These are phyloP conservation scores for Poeciliopsis paucimaculata DNA, from an alignment of 2,797 vertebrate species.

Conservation along the genomic window DNA sequence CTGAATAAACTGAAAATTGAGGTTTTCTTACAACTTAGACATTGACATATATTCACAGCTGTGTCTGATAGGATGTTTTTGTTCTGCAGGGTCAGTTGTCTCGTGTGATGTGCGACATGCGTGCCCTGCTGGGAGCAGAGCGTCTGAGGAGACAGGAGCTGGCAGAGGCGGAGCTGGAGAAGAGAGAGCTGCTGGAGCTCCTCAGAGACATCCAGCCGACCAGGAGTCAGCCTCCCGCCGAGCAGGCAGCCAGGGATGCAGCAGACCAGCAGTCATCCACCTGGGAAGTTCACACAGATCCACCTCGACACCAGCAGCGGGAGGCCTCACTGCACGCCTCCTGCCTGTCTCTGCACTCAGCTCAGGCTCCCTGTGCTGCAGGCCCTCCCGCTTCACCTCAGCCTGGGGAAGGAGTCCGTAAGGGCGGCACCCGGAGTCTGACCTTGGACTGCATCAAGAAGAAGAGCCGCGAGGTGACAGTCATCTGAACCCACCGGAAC, in stretches of 20 bases:
- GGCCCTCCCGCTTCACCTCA: conserved; percentile 58
- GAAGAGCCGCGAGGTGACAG: conserved; percentile 86
- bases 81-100: conserved; percentile 86
- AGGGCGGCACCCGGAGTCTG: conserved; percentile 74
- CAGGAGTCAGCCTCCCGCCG: conserved; percentile 37
- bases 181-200: conserved; percentile 86
- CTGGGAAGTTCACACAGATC: conserved; percentile 41
- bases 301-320: conserved; percentile 76
- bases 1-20: too few relatives aligned
- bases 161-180: conserved; percentile 88
- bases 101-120: conserved; percentile 85
- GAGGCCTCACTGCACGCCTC: conserved; percentile 67
- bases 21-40: too few relatives aligned
- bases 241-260: conserved; percentile 35
- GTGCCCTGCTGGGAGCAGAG: conserved; percentile 84
- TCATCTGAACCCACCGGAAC: conserved; percentile 69
- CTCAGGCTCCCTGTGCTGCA: conserved; percentile 22
- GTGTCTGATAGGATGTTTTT: neutral
- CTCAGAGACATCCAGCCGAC: conserved; percentile 79
- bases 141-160: conserved; percentile 86
- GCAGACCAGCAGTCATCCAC: conserved; percentile 21
- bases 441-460: conserved; percentile 85
- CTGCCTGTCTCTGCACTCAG: conserved; percentile 57
- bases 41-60: too few relatives aligned
- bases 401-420: conserved; percentile 74